A percentile compares a stretch with the other conserved stretches of the same genome.
phyloP scores from a whole-genome alignment of 30 jellyfish, hydroid and myxozoan species.

The Hydra vulgaris region DNA sequence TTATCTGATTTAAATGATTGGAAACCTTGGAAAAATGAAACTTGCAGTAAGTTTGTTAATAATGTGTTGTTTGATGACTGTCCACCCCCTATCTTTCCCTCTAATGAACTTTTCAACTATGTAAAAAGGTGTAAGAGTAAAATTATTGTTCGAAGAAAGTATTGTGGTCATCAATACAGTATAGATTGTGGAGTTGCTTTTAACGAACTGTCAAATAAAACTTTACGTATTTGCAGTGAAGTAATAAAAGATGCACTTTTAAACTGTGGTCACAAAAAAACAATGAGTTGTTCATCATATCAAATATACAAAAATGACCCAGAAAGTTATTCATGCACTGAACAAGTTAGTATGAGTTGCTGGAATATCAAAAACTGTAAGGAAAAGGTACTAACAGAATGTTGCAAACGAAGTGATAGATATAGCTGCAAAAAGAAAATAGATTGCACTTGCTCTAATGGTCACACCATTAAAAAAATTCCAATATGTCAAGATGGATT shows the following conservation, averaged over 20 bases:
- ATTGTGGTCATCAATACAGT: background rate
- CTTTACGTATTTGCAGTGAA: background rate
- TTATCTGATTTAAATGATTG: background rate
- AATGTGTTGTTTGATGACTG: background rate
- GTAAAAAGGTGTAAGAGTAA: background rate
- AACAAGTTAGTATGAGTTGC: background rate
- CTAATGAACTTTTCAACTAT: background rate
- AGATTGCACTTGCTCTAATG: background rate
- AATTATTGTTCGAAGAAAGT: constrained; percentile 1
- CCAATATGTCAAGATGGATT: background rate
- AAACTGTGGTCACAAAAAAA: constrained; percentile 2
- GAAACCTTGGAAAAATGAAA: constrained; percentile 3
- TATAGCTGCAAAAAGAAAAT: background rate
- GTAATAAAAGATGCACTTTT: background rate
- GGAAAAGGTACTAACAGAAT: background rate
- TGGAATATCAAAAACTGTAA: constrained; percentile 11
- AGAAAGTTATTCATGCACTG: background rate
- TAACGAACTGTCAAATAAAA: background rate
- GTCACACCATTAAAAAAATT: background rate
- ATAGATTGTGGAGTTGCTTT: constrained; percentile 6
- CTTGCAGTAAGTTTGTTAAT: background rate
- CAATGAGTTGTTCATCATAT: background rate
- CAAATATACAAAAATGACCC: background rate
- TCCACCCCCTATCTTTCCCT: background rate
- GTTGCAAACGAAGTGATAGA: background rate